Percentiles rank a stretch among this genome's conserved stretches.
Conservation (phyloP, 2,113 vertebrate genomes). For the Trogon surrucura region DNA sequence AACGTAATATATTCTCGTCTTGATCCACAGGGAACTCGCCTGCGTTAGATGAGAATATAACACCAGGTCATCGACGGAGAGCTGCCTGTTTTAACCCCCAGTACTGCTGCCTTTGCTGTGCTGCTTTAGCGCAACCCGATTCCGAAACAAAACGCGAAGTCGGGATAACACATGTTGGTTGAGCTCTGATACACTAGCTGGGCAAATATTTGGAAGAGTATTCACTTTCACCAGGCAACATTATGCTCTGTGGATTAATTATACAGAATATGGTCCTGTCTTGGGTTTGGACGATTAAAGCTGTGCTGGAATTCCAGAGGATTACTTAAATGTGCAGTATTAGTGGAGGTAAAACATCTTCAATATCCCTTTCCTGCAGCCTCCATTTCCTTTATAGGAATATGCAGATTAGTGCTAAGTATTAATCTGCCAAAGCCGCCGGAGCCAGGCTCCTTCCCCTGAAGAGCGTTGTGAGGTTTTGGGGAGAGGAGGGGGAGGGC, state of each 20-base stretch:
- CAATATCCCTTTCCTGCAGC: conserved; percentile 47
- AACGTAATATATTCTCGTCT: conserved; percentile 22
- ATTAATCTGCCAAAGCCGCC: conserved; percentile 38
- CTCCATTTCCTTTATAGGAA: conserved; percentile 53
- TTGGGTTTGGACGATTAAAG: conserved; percentile 51
- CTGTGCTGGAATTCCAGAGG: conserved; percentile 61
- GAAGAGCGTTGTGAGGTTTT: neutral
- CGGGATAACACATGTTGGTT: neutral
- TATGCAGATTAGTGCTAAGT: conserved; percentile 62
- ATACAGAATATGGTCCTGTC: conserved; percentile 30
- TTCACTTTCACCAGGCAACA: conserved; percentile 30
- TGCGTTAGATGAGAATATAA: neutral
- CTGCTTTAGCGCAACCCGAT: neutral
- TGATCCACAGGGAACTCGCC: conserved; percentile 45
- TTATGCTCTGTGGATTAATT: conserved; percentile 61
- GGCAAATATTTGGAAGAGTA: conserved; percentile 38
- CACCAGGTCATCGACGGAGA: neutral
- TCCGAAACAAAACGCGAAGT: neutral
- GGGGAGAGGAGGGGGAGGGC: conserved; percentile 14
- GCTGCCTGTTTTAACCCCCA: neutral
- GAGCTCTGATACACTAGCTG: neutral
- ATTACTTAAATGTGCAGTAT: conserved; percentile 65
- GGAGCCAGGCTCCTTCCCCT: conserved; percentile 13
- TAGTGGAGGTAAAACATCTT: conserved; percentile 60
- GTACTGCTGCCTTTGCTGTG: neutral